Evolutionary conservation across 1,140 invertebrate genomes (phyloP), one percentile per base, ranked within the genome.

Genomic region (Oreohelix idahoensis): DNA sequence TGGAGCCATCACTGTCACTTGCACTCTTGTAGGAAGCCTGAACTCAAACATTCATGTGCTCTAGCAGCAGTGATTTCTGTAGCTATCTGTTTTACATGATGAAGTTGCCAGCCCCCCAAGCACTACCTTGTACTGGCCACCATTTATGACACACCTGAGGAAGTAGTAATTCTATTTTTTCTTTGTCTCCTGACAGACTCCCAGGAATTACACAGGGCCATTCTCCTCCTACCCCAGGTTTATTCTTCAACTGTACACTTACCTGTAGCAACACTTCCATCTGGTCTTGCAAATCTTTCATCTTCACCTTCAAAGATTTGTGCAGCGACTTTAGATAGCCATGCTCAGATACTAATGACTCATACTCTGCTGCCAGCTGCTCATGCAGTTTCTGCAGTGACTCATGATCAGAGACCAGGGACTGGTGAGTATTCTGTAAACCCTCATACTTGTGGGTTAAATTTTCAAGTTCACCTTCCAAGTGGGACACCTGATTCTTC

Each of bases 281-380:
- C 91, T 97, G 96, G 89, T 97, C 95, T 79, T 95, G 93, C 26
- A 97, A 91, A 94, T 96, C 95, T 94, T 95, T 94, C 70, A 95
- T 93, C 90, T 98, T 97, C 69, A 94, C 83, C 83, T 95, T 91
- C 94, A 96, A 49, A 92, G 96, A 96, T 87, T 96, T 94, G 51
- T 96, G 94, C 63, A 94, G 93, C 26, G 94, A 94, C 92, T 97
- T 97, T 0, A 97, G 92, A n/a, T 94, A 94, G 84, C 97, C 96
- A 66, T 96, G 95, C 91, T 98, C 97, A 78, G 95, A 95, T n/a
- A 95, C 93, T 0, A 98, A 92, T 35, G 94, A 95, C 92, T 99
- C 97, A 90, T 98, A 98, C 91, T 99, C 97, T 5, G 95, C 93
- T 77, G 95, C 96, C 26, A 98, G 93, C 92, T 98, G 96, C 91